Base-by-base conservation (phyloP, 2,797 vertebrate genomes). In the Thunnus albacares region DNA sequence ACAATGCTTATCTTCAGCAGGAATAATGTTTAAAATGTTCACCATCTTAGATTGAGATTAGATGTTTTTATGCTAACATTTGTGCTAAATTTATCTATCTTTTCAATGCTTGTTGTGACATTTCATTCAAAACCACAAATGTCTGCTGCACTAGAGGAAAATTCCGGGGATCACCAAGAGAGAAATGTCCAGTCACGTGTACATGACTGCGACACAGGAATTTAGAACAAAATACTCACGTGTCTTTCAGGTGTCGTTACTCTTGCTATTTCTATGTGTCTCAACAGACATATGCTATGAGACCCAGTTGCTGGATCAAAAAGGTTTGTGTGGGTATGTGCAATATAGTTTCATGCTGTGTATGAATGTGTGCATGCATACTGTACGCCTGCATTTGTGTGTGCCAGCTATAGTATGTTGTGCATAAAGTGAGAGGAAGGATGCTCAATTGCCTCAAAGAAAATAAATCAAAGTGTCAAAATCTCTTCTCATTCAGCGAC, bases 391-490 rank as follows among this genome's bases (percentile, higher is more conserved):
- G n/a, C 20, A 18, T 55, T 20, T 8, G 22, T n/a, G 43, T 53
- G 65, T 60, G 61, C 38, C 62, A 69, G 68, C 17, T 28, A 26
- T 18, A 38, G 35, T n/a, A 43, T 60, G 51, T 20, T 45, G 45
- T 38, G 26, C 22, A 30, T 60, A 24, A 71, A 49, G 53, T 38
- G 71, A 55, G 53, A 64, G 53, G 57, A 63, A 41, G 24, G 57
- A 66, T 51, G 5, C 35, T 75, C 77, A 45, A 45, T 15, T 4
- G 67, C 67, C 38, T 78, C 28, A 73, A 75, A 87, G 70, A 70
- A 58, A 80, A 81, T 49, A 62, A 87, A 82, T 82, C 60, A 83
- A 80, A 73, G 71, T 60, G 51, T 84, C 30, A 41, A 59, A 82
- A 71, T 68, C 57, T 75, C 24, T 4, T 57, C 63, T 77, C 49